Evolutionary conservation across 2,797 vertebrate species (phyloP), one percentile per base, ranked within the genome.

Genomic region (Pogoniulus pusillus): DNA sequence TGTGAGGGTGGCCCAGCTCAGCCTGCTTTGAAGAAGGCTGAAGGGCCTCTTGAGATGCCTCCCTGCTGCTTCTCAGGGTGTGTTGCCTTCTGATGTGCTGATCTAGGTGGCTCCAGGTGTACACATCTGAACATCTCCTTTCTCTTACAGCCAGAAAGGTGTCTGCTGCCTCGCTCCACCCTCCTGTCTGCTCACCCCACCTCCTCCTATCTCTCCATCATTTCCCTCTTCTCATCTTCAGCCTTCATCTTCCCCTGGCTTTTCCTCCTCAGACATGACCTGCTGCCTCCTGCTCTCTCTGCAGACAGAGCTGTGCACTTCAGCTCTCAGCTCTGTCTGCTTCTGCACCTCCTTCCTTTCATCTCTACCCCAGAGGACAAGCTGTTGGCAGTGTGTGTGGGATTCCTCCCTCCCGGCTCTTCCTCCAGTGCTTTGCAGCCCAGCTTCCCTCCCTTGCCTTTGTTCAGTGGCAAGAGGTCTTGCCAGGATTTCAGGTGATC

Each of bases 291-390:
- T 34, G 65, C 66, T 68, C 74, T 82, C 71, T 85, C 82, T 65
- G 23, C 7, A 83, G 87, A 74, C 4, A 3, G 72, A 87, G 41
- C 72, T 90, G 87, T 58, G 17, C 57, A 72, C 73, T 93, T 94
- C 57, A 79, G 82, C 85, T 84, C 24, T 8, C 35, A 83, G 1
- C 0, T 71, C 72, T 68, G 30, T 74, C 65, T 95, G 10, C 58
- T 92, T 92, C 68, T 60, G 85, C 37, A 22, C 70, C 59, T 71
- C 34, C 34, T 74, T 87, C 68, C 53, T 72, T 94, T 86, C 82
- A 72, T 93, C 72, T 86, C 45, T 73, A 82, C 90, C 85, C 10
- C 63, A 5, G 39, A 62, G 79, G 93, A 72, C 51, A 87, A 90
- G 77, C 57, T 63, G 24, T 60, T 89, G 62, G 58, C 75, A 53